These are phyloP conservation scores for Caenorhabditis inopinata DNA, from an alignment of 1,140 invertebrate species.

Conservation along the genomic window DNA sequence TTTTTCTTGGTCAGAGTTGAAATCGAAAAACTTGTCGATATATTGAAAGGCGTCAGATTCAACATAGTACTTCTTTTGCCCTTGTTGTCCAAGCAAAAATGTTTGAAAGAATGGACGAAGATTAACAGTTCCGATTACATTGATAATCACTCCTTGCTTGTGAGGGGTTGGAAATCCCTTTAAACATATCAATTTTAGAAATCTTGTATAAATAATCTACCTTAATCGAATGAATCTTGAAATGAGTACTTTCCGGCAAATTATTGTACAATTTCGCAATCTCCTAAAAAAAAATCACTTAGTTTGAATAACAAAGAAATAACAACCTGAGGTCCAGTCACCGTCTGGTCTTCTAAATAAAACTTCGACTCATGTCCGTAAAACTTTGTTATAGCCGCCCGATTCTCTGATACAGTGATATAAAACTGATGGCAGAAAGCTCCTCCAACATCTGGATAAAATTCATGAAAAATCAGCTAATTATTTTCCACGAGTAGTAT, in stretches of 20 bases:
- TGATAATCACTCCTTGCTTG: slow-evolving; percentile 9
- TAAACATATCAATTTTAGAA: neutral
- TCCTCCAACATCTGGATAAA: slow-evolving; percentile 35
- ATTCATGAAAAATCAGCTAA: no score
- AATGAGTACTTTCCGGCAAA: slow-evolving; percentile 4
- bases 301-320: neutral
- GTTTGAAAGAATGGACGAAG: slow-evolving; percentile 41
- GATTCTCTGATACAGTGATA: slow-evolving; percentile 6
- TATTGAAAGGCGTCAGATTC: slow-evolving; percentile 35
- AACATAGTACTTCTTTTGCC: slow-evolving; percentile 45
- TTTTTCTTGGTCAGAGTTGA: neutral
- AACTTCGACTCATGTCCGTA: slow-evolving; percentile 40
- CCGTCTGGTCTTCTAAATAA: neutral
- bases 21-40: neutral
- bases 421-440: slow-evolving; percentile 46
- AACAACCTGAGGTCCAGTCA: slow-evolving; percentile 33
- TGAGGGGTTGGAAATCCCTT: slow-evolving; percentile 1
- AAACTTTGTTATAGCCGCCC: slow-evolving; percentile 5
- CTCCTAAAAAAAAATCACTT: slow-evolving; percentile 29
- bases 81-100: slow-evolving; percentile 39
- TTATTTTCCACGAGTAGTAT: no score
- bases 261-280: slow-evolving; percentile 23
- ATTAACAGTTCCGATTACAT: slow-evolving; percentile 35
- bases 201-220: neutral
- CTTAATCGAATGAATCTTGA: slow-evolving; percentile 39